A percentile compares a stretch with the other conserved stretches of the same genome.
Evolutionary conservation across 2,797 vertebrate genomes (phyloP).

Genomic region (Hypotaenidia philippensis): DNA sequence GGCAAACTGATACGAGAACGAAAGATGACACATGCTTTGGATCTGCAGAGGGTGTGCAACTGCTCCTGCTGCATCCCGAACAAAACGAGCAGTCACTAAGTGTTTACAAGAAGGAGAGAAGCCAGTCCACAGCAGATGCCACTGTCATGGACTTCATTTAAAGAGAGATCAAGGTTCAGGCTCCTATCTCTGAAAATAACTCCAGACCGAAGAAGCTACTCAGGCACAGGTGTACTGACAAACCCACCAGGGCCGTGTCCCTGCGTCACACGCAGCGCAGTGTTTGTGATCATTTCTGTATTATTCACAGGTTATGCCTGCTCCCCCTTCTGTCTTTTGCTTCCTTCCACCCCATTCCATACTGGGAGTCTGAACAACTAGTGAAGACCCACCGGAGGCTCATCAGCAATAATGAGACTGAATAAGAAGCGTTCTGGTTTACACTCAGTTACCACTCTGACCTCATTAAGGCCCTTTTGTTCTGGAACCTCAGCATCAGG

Average conservation of each 20-base stretch:
- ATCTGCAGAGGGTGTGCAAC: not conserved
- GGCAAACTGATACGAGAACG: not conserved
- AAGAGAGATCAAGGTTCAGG: not conserved
- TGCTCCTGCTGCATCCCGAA: not conserved
- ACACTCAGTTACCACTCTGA: not conserved
- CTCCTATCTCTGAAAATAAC: not conserved
- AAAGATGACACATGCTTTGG: conserved; percentile 1
- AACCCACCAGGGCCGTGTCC: not conserved
- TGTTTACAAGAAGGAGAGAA: conserved; percentile 4
- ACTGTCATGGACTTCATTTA: not conserved
- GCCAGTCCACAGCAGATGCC: conserved; percentile 23
- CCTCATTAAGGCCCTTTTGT: conserved; percentile 46
- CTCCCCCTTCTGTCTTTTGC: not conserved
- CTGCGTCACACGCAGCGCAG: rapidly evolving
- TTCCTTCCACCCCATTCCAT: not conserved
- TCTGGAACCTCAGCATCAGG: not conserved
- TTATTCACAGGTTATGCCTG: not conserved
- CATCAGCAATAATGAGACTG: not conserved
- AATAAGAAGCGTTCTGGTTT: not conserved
- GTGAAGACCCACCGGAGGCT: not conserved
- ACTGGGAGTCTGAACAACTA: not conserved
- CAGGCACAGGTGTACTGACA: not conserved
- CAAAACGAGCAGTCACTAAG: conserved; percentile 18
- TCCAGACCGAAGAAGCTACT: not conserved
- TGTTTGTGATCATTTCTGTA: not conserved